Percentiles rank a stretch among this genome's conserved stretches.
phyloP scores from a whole-genome alignment of 1,140 invertebrate species.

The Globodera ellingtonae region DNA sequence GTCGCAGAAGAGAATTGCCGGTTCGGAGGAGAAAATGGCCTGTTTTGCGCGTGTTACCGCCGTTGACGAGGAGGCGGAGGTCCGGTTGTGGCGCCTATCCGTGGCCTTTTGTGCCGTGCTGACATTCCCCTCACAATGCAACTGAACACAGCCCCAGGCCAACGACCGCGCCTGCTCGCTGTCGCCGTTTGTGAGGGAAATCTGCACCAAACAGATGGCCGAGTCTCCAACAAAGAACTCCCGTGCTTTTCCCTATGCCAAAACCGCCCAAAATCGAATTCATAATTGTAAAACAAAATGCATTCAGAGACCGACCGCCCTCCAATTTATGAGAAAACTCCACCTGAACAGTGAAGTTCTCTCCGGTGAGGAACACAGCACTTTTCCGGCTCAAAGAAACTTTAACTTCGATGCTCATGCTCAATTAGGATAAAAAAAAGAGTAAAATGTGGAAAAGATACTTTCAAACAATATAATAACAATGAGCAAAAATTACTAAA shows the following conservation, averaged over 20 bases:
- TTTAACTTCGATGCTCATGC: slow-evolving; percentile 44
- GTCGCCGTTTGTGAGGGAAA: slow-evolving; percentile 36
- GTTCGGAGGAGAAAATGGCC: slow-evolving; percentile 59
- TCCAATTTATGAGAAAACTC: neutral
- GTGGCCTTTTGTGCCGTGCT: neutral
- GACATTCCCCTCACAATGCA: slow-evolving; percentile 57
- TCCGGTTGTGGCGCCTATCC: slow-evolving; percentile 2
- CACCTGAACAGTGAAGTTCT: slow-evolving; percentile 40
- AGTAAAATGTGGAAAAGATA: neutral
- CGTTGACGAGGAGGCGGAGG: slow-evolving; percentile 42
- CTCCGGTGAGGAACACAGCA: slow-evolving; percentile 44
- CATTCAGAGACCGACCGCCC: neutral
- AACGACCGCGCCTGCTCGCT: slow-evolving; percentile 33
- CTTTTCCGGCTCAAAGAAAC: slow-evolving; percentile 34
- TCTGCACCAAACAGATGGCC: slow-evolving; percentile 24
- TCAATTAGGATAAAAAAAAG: neutral
- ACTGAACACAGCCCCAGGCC: slow-evolving; percentile 63
- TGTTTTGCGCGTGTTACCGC: slow-evolving; percentile 46
- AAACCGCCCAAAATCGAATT: no score
- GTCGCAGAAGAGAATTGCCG: slow-evolving; percentile 60
- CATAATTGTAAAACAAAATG: no score
- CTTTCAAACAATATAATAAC: neutral
- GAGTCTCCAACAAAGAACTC: neutral
- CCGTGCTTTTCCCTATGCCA: no score
- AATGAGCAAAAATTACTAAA: neutral